Evolutionary conservation across 37 sponge, comb jelly and placozoan genomes (phyloP).

Genomic region (Ianthella basta): DNA sequence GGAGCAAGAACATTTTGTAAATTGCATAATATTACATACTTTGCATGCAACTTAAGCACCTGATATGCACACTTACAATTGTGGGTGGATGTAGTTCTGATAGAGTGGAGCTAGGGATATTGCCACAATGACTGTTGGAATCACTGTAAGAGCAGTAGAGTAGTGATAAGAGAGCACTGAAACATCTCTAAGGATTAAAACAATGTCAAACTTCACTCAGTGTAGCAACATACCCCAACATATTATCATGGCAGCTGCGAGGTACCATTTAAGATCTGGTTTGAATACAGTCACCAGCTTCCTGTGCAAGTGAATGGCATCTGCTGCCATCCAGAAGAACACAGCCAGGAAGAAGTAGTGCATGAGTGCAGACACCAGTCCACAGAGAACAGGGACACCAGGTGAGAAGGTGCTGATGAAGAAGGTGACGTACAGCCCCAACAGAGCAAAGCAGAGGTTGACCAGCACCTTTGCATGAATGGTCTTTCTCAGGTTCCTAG

Average conservation of each 20-base stretch:
- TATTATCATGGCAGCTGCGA: conserved; percentile 1
- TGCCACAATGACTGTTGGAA: conserved; percentile 32
- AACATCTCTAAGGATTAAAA: too few relatives aligned
- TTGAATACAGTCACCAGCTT: conserved; percentile 43
- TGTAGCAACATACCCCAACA: conserved; percentile 36
- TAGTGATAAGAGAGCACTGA: too few relatives aligned
- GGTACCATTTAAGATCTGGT: neutral
- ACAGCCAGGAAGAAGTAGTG: conserved; percentile 58
- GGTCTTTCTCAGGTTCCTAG: conserved; percentile 21
- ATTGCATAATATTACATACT: too few relatives aligned
- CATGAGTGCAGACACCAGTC: conserved; percentile 22
- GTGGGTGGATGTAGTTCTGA: too few relatives aligned
- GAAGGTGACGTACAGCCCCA: conserved; percentile 51
- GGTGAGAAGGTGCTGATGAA: conserved; percentile 17
- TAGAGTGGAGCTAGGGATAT: conserved; percentile 46
- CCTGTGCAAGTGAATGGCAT: conserved; percentile 39
- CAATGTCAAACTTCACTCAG: too few relatives aligned
- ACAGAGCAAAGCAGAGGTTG: conserved; percentile 41
- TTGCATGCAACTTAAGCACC: too few relatives aligned
- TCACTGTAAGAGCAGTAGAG: conserved; percentile 11
- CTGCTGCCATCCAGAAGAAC: conserved; percentile 36
- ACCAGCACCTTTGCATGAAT: conserved; percentile 20
- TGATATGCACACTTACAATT: too few relatives aligned
- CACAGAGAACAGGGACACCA: conserved; percentile 27
- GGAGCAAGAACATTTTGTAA: too few relatives aligned